A percentile compares a stretch with the other conserved stretches of the same genome.
Conservation (phyloP, 2,888 invertebrate species). For the Cerastis rubricosa region DNA sequence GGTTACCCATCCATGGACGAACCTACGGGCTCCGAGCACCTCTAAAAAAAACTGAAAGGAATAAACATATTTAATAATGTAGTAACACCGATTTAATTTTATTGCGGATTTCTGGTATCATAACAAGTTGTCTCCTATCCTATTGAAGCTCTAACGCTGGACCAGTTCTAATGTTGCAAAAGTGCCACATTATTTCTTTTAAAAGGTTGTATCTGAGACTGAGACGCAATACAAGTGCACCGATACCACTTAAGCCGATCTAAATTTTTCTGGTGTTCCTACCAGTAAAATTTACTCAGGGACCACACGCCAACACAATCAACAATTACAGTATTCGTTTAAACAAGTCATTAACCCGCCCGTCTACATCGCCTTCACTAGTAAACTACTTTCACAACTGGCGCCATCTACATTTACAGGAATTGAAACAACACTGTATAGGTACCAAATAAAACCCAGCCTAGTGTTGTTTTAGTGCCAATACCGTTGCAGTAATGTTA, state of each 20-base stretch:
- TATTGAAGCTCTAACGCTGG: no score
- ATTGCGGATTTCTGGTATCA: no score
- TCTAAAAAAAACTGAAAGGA: no score
- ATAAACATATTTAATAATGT: no score
- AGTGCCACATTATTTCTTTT: no score
- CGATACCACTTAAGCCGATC: neutral
- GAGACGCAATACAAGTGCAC: neutral
- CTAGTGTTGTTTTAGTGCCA: slow-evolving; percentile 64
- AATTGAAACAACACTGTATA: slow-evolving; percentile 65
- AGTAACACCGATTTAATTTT: no score
- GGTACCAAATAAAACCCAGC: slow-evolving; percentile 67
- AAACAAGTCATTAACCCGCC: slow-evolving; percentile 46
- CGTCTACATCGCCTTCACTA: slow-evolving; percentile 55
- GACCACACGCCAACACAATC: slow-evolving; percentile 37
- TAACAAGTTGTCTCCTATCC: no score
- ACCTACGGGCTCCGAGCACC: no score
- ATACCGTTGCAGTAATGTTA: slow-evolving; percentile 63
- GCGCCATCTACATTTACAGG: slow-evolving; percentile 70
- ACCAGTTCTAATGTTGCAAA: no score
- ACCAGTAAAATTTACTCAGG: neutral
- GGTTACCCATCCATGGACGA: no score
- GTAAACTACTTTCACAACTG: slow-evolving; percentile 68
- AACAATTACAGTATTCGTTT: slow-evolving; percentile 26
- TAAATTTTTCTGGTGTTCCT: no score
- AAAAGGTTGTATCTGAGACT: no score